Conservation (phyloP, 2,888 invertebrate species). For the Linnaemya vulpina region DNA sequence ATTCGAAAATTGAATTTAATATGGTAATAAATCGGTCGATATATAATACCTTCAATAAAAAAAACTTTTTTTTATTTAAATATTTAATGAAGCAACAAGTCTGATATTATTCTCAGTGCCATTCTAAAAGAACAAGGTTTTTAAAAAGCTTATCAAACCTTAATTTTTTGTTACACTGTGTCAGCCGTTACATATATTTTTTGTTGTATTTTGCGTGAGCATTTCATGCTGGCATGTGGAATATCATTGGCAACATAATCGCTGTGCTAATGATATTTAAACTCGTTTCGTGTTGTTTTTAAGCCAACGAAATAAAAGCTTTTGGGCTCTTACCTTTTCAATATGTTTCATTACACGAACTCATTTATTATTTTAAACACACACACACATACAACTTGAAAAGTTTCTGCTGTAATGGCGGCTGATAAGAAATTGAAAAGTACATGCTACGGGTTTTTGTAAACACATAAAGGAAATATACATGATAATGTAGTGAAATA, state of each 20-base stretch:
- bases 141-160: neutral
- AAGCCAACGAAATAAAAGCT: neutral
- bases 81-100: no score
- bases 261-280: slow-evolving; percentile 57
- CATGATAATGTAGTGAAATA: neutral
- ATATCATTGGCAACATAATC: slow-evolving; percentile 78
- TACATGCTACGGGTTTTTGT: neutral
- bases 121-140: no score
- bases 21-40: no score
- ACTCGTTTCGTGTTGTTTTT: slow-evolving; percentile 6
- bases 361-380: slow-evolving; percentile 8
- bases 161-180: neutral
- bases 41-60: no score
- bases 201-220: slow-evolving; percentile 71
- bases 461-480: slow-evolving; percentile 3
- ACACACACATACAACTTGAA: neutral
- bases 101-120: no score
- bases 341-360: slow-evolving; percentile 17
- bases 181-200: neutral
- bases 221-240: slow-evolving; percentile 78
- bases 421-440: slow-evolving; percentile 44
- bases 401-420: neutral
- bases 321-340: neutral
- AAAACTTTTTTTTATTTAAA: no score
- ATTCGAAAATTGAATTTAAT: no score